Evolutionary conservation across 1,140 invertebrate species (phyloP), one percentile per base, ranked within the genome.

Genomic region (Leptopilina boulardi): DNA sequence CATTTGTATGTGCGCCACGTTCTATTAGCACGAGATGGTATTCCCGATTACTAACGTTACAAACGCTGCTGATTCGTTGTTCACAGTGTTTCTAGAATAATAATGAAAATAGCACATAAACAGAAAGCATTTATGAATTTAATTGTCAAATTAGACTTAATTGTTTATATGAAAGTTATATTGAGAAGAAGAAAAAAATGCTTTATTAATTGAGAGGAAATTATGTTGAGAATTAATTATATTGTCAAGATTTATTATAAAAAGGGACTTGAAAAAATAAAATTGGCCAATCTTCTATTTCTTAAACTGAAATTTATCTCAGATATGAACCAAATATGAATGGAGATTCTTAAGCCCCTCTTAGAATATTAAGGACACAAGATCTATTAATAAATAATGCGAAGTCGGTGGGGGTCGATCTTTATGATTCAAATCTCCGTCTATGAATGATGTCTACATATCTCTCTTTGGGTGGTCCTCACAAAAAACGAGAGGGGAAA

Each of bases 51-150:
- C 77, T 19, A 72, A 82, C 77, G 66, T 51, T 56, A 56, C 56
- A 81, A 80, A 54, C 76, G 71, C 82, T 84, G 78, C 75, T 74
- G 79, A 84, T 84, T 79, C 74, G 41, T 34, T 71, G 44, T 71
- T 21, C 75, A 56, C 47, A 76, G 70, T 77, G 59, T 26, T 59
- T 78, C 34, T 18, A 75, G 80, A 82, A 84, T 84, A 82, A 38
- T 26, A 78, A 84, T 80, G 15, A 13, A 76, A 51, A 51, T 18
- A 51, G 47, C 18, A 51, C 47, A 51, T 51, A 15, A 51, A 51
- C 15, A n/a, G 47, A 51, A 51, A 51, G 15, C 47, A 51, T 8
- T 51, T 51, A 51, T 51, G 47, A 3, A 51, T 51, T 51, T 51
- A 51, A 51, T 51, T 51, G 5, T 8, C 47, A 18, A 51, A 51